phyloP scores from a whole-genome alignment of 2,797 vertebrate species.

The Peromyscus attwateri region DNA sequence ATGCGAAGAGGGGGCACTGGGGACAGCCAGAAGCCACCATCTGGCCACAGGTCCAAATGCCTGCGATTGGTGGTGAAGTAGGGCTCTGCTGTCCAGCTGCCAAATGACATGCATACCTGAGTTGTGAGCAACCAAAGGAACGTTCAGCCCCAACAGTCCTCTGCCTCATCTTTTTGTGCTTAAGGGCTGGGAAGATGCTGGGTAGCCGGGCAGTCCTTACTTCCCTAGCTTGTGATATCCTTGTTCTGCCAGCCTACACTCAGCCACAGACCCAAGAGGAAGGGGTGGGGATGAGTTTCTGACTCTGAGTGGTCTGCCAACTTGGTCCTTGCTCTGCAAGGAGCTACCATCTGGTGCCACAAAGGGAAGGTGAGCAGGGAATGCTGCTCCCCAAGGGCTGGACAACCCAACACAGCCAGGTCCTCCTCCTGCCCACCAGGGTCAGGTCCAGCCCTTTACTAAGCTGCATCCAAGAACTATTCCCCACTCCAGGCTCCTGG shows the following conservation, averaged over 20 bases:
- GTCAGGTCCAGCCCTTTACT: conserved; percentile 56
- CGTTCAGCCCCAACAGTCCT: conserved; percentile 75
- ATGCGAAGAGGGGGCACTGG: conserved; percentile 64
- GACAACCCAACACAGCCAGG: conserved; percentile 18
- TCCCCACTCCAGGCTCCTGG: conserved; percentile 16
- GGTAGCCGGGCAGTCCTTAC: conserved; percentile 18
- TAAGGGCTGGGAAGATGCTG: conserved; percentile 61
- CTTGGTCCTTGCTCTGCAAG: conserved; percentile 46
- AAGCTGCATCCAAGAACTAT: conserved; percentile 50
- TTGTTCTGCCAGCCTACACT: conserved; percentile 43
- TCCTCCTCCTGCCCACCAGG: conserved; percentile 46
- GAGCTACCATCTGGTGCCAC: conserved; percentile 50
- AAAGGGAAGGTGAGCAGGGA: conserved; percentile 51
- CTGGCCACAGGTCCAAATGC: conserved; percentile 45
- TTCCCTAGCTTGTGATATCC: conserved; percentile 51
- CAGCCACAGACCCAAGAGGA: conserved; percentile 56
- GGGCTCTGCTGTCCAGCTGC: conserved; percentile 83
- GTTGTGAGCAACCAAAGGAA: conserved; percentile 88
- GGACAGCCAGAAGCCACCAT: conserved; percentile 71
- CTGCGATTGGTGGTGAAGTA: conserved; percentile 40
- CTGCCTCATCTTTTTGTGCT: conserved; percentile 82
- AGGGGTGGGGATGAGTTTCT: conserved; percentile 30
- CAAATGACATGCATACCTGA: conserved; percentile 90
- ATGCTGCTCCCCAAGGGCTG: conserved; percentile 53
- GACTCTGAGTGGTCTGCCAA: conserved; percentile 48